Percentiles rank a stretch among this genome's conserved stretches.
Evolutionary conservation across 2,888 invertebrate species (phyloP).

Genomic region (Eristalinus sepulchralis): DNA sequence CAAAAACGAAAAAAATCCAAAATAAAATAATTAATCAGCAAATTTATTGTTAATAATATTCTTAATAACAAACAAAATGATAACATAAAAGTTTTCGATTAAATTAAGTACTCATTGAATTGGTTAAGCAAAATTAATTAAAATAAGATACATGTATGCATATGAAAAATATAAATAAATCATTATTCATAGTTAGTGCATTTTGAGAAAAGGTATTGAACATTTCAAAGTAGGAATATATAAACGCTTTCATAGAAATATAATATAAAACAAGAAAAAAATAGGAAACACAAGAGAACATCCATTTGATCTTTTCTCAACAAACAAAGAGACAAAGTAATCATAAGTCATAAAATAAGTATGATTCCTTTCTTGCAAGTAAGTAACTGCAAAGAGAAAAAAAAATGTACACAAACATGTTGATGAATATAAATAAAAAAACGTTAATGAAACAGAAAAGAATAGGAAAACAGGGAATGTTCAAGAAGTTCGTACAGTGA

Average conservation of each 20-base stretch:
- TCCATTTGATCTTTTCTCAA: neutral
- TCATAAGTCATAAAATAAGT: slow-evolving; percentile 15
- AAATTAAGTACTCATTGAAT: slow-evolving; percentile 60
- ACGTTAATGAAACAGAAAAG: neutral
- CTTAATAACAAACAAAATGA: slow-evolving; percentile 39
- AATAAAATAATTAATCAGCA: slow-evolving; percentile 19
- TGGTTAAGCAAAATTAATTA: slow-evolving; percentile 10
- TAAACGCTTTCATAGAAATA: neutral
- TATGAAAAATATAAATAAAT: slow-evolving; percentile 30
- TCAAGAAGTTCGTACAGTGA: neutral
- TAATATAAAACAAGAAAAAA: slow-evolving; percentile 3
- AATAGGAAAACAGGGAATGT: neutral
- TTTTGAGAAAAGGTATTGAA: slow-evolving; percentile 14
- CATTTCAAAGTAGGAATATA: slow-evolving; percentile 27
- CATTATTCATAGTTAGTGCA: neutral
- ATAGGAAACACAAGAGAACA: slow-evolving; percentile 44
- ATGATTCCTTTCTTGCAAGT: neutral
- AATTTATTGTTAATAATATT: slow-evolving; percentile 47
- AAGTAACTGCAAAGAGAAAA: slow-evolving; percentile 1
- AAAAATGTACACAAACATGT: neutral
- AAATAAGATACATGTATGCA: slow-evolving; percentile 17
- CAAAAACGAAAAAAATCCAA: slow-evolving; percentile 1
- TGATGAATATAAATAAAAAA: slow-evolving; percentile 14
- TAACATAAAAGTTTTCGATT: slow-evolving; percentile 58
- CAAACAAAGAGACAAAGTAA: slow-evolving; percentile 16